Conservation (phyloP, 2,888 invertebrate species). For the Sesamia inferens region DNA sequence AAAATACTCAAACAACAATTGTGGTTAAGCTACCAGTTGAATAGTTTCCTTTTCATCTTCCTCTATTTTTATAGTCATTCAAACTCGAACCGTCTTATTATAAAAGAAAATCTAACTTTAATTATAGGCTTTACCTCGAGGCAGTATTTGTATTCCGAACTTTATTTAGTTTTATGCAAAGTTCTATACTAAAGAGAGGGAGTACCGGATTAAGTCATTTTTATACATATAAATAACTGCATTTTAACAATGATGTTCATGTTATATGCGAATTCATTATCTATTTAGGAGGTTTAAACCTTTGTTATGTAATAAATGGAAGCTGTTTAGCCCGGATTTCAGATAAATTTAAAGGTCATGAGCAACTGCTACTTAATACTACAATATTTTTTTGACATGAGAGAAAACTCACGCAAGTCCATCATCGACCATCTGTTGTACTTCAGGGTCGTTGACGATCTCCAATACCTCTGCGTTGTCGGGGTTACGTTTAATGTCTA, state of each 20-base stretch:
- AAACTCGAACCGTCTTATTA: neutral
- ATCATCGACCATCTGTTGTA: constrained; percentile 94
- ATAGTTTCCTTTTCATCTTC: neutral
- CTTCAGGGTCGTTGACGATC: constrained; percentile 91
- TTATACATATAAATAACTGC: too few relatives aligned
- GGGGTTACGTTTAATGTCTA: constrained; percentile 93
- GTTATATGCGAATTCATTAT: too few relatives aligned
- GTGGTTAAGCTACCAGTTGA: neutral
- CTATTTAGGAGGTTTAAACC: too few relatives aligned
- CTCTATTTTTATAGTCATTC: neutral
- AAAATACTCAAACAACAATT: neutral
- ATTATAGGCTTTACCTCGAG: too few relatives aligned
- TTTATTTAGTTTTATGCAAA: too few relatives aligned
- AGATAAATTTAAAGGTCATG: neutral
- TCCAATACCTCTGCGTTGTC: constrained; percentile 93
- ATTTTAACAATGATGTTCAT: too few relatives aligned
- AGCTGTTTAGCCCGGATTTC: neutral
- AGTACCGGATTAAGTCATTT: too few relatives aligned
- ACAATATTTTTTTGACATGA: neutral
- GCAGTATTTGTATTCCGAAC: too few relatives aligned
- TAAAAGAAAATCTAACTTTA: too few relatives aligned
- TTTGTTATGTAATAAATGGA: too few relatives aligned
- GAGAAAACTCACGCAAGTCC: constrained; percentile 92
- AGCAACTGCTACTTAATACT: neutral
- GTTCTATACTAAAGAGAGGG: too few relatives aligned